Evolutionary conservation across 2,113 vertebrate species (phyloP).

Genomic region (Macheiramphus alcinus): DNA sequence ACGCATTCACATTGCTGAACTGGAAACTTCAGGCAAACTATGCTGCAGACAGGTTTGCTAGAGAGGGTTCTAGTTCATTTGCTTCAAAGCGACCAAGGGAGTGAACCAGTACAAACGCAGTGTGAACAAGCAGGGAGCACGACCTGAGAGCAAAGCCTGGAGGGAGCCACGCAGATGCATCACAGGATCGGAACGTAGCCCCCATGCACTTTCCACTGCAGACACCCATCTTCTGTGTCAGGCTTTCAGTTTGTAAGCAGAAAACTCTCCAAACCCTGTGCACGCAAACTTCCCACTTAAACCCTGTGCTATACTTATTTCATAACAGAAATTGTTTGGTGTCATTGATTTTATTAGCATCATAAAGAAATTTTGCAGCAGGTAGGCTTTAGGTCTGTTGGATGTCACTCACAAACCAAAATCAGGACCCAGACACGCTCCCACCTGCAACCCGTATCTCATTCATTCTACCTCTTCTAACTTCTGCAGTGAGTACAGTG

Average conservation of each 20-base stretch:
- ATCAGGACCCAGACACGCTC: not conserved
- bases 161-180: fast-evolving
- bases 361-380: not conserved
- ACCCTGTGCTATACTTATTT: not conserved
- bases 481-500: not conserved
- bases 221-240: not conserved
- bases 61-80: not conserved
- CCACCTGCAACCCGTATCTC: not conserved
- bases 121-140: not conserved
- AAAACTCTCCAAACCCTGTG: not conserved
- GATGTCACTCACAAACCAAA: not conserved
- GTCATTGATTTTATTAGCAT: not conserved
- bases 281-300: not conserved
- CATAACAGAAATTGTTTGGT: not conserved
- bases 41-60: not conserved
- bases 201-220: not conserved
- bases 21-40: not conserved
- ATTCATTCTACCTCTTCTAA: not conserved
- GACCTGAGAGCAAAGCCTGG: not conserved
- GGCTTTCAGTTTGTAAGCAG: not conserved
- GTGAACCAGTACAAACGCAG: not conserved
- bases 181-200: fast-evolving
- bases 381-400: too few relatives aligned
- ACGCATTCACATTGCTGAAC: fast-evolving
- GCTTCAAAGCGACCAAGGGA: not conserved